Conservation (phyloP, 2,797 vertebrate species). For the Choloepus didactylus region DNA sequence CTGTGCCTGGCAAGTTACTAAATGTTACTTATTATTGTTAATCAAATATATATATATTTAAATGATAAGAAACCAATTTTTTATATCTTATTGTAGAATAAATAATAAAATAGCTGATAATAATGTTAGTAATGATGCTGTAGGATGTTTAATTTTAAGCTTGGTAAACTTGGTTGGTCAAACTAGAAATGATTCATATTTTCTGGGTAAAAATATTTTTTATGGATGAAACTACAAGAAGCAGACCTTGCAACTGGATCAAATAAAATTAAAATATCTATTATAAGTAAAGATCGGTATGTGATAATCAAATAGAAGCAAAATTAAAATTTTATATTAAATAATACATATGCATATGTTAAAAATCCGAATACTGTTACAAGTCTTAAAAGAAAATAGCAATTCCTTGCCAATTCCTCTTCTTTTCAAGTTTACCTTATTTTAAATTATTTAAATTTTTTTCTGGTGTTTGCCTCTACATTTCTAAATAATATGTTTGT, state of each 20-base stretch:
- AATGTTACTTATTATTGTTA: background rate
- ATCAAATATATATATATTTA: background rate
- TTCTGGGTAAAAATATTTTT: background rate
- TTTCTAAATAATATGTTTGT: background rate
- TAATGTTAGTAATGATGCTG: background rate
- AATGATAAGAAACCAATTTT: background rate
- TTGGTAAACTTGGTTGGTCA: background rate
- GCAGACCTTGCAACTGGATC: background rate
- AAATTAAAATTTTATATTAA: background rate
- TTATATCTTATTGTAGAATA: background rate
- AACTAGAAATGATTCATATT: slow-evolving; percentile 35
- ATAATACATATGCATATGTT: background rate
- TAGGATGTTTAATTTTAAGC: background rate
- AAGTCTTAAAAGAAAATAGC: background rate
- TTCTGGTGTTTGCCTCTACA: background rate
- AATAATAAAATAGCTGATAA: background rate
- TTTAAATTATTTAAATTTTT: background rate
- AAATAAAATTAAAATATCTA: background rate
- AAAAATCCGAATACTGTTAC: background rate
- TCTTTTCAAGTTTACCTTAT: background rate
- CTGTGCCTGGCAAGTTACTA: background rate
- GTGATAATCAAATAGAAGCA: background rate
- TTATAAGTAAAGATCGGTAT: background rate
- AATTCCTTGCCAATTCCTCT: background rate
- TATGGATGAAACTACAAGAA: background rate